These are phyloP conservation scores for Pammene aurita DNA, from an alignment of 2,888 invertebrate species.

Conservation along the genomic window DNA sequence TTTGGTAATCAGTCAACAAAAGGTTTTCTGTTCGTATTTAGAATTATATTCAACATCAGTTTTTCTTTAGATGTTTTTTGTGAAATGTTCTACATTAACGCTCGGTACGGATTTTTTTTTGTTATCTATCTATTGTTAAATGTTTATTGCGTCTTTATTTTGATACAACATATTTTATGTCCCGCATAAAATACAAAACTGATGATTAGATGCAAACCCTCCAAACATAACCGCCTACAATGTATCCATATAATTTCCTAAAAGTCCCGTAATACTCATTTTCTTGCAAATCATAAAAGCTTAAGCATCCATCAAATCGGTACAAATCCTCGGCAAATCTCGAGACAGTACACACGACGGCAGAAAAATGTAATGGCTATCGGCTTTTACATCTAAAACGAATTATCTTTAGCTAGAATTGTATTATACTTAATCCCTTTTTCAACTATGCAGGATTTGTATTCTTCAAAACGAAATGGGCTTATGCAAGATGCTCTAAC, in stretches of 20 bases:
- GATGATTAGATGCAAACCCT: slow-evolving; percentile 23
- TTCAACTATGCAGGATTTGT: neutral
- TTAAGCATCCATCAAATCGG: slow-evolving; percentile 35
- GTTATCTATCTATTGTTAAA: no score
- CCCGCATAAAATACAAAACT: slow-evolving; percentile 6
- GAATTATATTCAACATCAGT: no score
- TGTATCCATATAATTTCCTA: slow-evolving; percentile 27
- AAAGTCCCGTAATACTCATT: slow-evolving; percentile 35
- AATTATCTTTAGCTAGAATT: neutral
- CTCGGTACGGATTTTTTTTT: no score
- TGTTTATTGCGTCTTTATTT: neutral
- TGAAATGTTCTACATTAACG: no score
- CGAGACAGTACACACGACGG: slow-evolving; percentile 32
- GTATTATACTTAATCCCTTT: neutral
- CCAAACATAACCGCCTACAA: slow-evolving; percentile 10
- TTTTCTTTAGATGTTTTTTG: no score
- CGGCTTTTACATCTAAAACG: neutral
- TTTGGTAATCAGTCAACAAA: no score
- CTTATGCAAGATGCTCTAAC: neutral
- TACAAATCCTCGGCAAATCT: slow-evolving; percentile 38
- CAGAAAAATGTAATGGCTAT: slow-evolving; percentile 30
- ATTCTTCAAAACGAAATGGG: neutral
- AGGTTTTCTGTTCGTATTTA: no score
- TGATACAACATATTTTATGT: neutral
- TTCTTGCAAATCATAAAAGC: slow-evolving; percentile 40